phyloP scores from a whole-genome alignment of 2,113 vertebrate genomes.

The Carollia perspicillata region DNA sequence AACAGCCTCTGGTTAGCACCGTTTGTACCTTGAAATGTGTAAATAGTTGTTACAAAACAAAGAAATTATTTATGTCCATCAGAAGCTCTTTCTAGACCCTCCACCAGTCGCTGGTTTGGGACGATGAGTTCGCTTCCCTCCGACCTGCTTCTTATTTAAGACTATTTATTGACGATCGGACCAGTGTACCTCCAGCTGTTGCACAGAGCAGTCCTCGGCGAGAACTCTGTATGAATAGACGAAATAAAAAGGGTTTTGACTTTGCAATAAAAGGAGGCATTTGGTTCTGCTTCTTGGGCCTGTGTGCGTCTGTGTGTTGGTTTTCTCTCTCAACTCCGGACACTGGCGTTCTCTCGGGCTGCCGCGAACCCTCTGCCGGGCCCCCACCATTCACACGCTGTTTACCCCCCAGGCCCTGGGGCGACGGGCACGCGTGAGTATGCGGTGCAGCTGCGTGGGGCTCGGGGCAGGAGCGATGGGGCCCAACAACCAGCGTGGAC shows the following conservation, averaged over 20 bases:
- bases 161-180: slow-evolving; percentile 87
- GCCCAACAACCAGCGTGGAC: slow-evolving; percentile 60
- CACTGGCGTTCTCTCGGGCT: neutral
- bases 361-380: neutral
- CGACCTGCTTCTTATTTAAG: slow-evolving; percentile 84
- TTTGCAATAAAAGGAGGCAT: slow-evolving; percentile 77
- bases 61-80: slow-evolving; percentile 85
- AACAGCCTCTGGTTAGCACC: neutral
- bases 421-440: neutral
- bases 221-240: slow-evolving; percentile 81
- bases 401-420: neutral
- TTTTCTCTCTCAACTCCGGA: neutral
- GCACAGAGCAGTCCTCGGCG: slow-evolving; percentile 73
- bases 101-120: slow-evolving; percentile 59
- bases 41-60: slow-evolving; percentile 83
- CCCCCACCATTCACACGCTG: neutral
- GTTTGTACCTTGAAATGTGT: slow-evolving; percentile 83
- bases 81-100: slow-evolving; percentile 74
- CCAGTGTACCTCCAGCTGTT: slow-evolving; percentile 68
- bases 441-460: slow-evolving; percentile 54
- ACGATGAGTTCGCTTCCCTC: slow-evolving; percentile 68
- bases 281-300: slow-evolving; percentile 46
- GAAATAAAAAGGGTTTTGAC: slow-evolving; percentile 80
- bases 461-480: slow-evolving; percentile 54
- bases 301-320: slow-evolving; percentile 33